Percentiles rank a stretch among this genome's conserved stretches.
phyloP scores from a whole-genome alignment of 2,888 invertebrate genomes.

The Chydorus sphaericus region DNA sequence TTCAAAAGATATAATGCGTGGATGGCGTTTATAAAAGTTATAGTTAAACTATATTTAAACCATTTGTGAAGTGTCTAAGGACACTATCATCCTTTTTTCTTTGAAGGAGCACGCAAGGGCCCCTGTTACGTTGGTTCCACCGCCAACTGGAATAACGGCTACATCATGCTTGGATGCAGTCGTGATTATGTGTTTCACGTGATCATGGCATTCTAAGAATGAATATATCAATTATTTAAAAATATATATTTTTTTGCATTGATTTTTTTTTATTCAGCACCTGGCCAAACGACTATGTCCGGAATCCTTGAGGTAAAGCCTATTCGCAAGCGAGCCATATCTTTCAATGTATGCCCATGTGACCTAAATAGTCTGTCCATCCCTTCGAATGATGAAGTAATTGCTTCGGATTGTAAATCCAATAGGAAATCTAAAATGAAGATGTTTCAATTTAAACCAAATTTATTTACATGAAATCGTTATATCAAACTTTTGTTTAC shows the following conservation, averaged over 20 bases:
- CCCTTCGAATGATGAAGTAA: constrained; percentile 53
- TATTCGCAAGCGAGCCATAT: constrained; percentile 60
- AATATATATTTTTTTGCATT: too few species aligned
- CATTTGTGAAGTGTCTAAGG: constrained; percentile 90
- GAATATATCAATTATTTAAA: background rate
- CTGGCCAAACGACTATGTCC: constrained; percentile 85
- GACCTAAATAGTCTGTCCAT: constrained; percentile 72
- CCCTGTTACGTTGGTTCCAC: constrained; percentile 85
- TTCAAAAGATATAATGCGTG: constrained; percentile 17
- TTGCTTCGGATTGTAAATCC: constrained; percentile 37
- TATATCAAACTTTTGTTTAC: constrained; percentile 37
- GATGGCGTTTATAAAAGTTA: background rate
- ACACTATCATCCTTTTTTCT: constrained; percentile 67
- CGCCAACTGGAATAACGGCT: constrained; percentile 80
- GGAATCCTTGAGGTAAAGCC: constrained; percentile 68
- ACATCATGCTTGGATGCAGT: constrained; percentile 50
- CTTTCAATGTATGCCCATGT: constrained; percentile 85
- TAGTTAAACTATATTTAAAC: constrained; percentile 27
- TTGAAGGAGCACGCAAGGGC: constrained; percentile 66
- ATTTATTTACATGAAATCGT: too few species aligned
- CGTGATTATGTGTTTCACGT: constrained; percentile 64
- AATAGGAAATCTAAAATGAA: constrained; percentile 36
- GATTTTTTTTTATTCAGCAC: background rate
- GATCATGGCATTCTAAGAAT: constrained; percentile 46
- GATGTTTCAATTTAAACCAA: too few species aligned